Evolutionary conservation across 2,113 vertebrate genomes (phyloP).

Genomic region (Pelodiscus sinensis): DNA sequence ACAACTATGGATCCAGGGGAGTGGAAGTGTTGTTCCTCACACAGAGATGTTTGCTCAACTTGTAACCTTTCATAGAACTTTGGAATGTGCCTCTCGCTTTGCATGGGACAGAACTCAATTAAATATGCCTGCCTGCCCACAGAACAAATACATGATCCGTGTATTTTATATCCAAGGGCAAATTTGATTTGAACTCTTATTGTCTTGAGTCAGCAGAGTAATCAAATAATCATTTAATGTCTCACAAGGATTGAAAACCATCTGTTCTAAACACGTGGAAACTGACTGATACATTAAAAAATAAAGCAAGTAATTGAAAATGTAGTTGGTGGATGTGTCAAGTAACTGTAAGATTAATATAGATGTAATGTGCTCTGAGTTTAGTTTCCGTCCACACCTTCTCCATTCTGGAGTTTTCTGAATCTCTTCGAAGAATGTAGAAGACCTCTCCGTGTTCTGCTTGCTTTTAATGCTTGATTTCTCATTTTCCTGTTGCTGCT

Average conservation of each 20-base stretch:
- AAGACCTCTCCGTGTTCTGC: not conserved
- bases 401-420: not conserved
- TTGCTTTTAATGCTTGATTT: not conserved
- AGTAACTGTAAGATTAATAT: not conserved
- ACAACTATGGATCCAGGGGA: not conserved
- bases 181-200: not conserved
- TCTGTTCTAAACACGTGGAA: not conserved
- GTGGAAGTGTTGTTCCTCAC: not conserved
- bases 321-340: not conserved
- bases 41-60: not conserved
- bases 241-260: not conserved
- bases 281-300: not conserved
- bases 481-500: not conserved
- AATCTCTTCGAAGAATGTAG: not conserved
- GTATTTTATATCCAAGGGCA: not conserved
- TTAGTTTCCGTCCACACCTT: not conserved
- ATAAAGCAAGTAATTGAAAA: not conserved
- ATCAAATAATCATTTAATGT: not conserved
- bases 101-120: not conserved
- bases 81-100: not conserved
- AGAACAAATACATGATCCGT: not conserved
- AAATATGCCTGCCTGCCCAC: not conserved
- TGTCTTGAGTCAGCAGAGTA: not conserved
- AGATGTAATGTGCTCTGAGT: not conserved
- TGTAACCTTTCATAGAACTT: not conserved